Evolutionary conservation across 2,888 invertebrate species (phyloP), one percentile per base, ranked within the genome.

Genomic region (Lasioglossum pauxillum): DNA sequence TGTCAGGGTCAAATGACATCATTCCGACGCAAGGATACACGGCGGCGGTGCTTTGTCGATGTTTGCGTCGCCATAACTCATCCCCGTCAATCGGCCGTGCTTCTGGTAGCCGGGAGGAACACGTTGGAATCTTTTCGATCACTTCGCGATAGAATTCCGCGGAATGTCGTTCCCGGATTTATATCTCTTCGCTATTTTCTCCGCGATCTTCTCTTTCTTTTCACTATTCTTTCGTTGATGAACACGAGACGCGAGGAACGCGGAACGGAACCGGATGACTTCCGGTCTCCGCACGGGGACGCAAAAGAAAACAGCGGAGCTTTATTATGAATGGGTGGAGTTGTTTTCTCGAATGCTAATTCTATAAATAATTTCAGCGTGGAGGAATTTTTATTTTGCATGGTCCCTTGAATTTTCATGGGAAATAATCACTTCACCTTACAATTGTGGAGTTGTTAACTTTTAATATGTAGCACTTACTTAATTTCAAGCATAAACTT

Each of bases 1-100:
- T 91, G 92, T 92, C 93, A 94, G 91, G 93, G 93, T 91, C 91
- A 88, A 77, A 89, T 91, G 93, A 92, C 90, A 92, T 93, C 93
- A 93, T 88, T 90, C 83, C 85, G 84, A 92, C 84, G 88, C 91
- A 91, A 92, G 90, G 90, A 93, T 92, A 85, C 79, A 19, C 87
- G 84, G 84, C 35, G 74, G 83, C 73, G 78, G 64, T 78, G 84
- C 74, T 71, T 71, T 41, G 82, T 64, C 77, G 74, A 35, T 64
- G 81, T 82, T 83, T 71, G 53, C 72, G 76, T 83, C 84, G 82
- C 80, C 85, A 82, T 88, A 90, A 91, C 89, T 92, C 84, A 89
- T 90, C 82, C 41, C 87, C 84, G 86, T 23, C 85, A 77, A 88
- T 88, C 84, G 79, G 87, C 83, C 77, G 78, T 72, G 84, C 77